Percentiles rank a stretch among this genome's conserved stretches.
These are phyloP conservation scores for Branchinecta lynchi DNA, from an alignment of 1,140 invertebrate species.

Conservation along the genomic window DNA sequence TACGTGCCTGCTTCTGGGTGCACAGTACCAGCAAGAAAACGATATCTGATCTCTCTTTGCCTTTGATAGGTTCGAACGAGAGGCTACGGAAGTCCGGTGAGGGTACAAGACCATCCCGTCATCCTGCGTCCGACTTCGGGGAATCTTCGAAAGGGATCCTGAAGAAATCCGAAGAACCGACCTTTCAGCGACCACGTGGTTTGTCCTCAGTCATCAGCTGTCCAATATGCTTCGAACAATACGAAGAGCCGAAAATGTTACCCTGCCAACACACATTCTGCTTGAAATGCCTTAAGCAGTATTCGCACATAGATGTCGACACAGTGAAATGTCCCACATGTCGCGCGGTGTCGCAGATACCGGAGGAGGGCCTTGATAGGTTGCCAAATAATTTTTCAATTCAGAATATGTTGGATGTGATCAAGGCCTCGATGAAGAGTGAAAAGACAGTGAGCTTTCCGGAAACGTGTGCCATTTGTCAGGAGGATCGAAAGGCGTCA, in stretches of 20 bases:
- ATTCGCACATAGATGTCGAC: not conserved
- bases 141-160: too few species aligned
- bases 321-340: not conserved
- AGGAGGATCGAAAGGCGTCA: too few species aligned
- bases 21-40: too few species aligned
- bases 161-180: too few species aligned
- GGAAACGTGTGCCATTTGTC: not conserved
- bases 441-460: not conserved
- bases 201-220: not conserved
- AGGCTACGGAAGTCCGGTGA: too few species aligned
- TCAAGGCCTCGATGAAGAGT: not conserved
- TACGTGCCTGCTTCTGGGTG: too few species aligned
- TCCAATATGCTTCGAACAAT: not conserved
- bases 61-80: too few species aligned
- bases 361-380: not conserved
- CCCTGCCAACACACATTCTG: conserved; percentile 3
- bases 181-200: too few species aligned
- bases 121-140: too few species aligned
- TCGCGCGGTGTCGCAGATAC: not conserved
- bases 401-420: not conserved
- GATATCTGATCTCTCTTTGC: too few species aligned
- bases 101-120: too few species aligned
- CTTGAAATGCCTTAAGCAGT: not conserved
- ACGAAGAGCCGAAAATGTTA: not conserved
- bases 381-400: conserved; percentile 3